These are phyloP conservation scores for Drosophila heteroneura DNA, from an alignment of 2,888 invertebrate genomes.

Conservation along the genomic window DNA sequence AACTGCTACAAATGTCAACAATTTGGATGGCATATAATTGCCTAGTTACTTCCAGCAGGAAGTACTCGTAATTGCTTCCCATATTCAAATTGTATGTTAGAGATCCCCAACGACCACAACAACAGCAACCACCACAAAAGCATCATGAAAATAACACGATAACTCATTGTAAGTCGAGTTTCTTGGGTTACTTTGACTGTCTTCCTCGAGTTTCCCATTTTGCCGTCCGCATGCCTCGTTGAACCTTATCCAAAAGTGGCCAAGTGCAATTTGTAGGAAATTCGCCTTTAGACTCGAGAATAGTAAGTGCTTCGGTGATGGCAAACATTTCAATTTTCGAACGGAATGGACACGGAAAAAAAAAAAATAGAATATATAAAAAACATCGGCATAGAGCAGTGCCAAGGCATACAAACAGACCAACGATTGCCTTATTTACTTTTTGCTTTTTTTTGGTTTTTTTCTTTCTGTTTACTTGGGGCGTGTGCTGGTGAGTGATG, in stretches of 20 bases:
- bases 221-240: conserved; percentile 59
- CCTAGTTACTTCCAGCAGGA: conserved; percentile 30
- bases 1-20: conserved; percentile 28
- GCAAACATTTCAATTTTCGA: conserved; percentile 77
- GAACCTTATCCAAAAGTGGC: conserved; percentile 71
- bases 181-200: conserved; percentile 3
- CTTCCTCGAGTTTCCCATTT: conserved; percentile 21
- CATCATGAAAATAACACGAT: conserved; percentile 3
- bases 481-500: neutral
- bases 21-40: conserved; percentile 45
- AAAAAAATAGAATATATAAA: conserved; percentile 14
- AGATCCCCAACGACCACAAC: conserved; percentile 15
- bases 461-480: conserved; percentile 35
- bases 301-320: conserved; percentile 51
- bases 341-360: conserved; percentile 29
- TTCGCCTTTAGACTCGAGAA: conserved; percentile 49
- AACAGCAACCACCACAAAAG: conserved; percentile 2
- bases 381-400: conserved; percentile 15
- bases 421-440: conserved; percentile 44
- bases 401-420: conserved; percentile 9
- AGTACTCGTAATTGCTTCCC: conserved; percentile 57
- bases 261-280: conserved; percentile 70
- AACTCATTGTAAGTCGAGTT: neutral
- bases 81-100: conserved; percentile 62
- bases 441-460: conserved; percentile 23